Conservation (phyloP, 2,888 invertebrate species). For the Cerceris rybyensis region DNA sequence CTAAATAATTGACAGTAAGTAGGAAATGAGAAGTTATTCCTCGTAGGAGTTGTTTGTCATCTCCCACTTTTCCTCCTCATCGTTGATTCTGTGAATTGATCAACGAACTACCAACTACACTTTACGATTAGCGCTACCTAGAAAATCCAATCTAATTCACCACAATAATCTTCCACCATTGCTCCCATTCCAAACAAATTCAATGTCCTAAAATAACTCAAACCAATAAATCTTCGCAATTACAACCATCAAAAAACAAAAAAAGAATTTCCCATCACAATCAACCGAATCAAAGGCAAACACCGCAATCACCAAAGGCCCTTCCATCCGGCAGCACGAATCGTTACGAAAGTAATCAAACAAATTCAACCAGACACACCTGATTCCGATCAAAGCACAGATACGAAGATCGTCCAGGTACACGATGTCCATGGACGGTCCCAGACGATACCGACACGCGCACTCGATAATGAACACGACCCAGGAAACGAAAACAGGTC, state of each 20-base stretch:
- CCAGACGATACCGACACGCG: conserved; percentile 39
- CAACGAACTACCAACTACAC: conserved; percentile 49
- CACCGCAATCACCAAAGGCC: background rate
- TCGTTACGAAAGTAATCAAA: background rate
- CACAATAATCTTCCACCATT: background rate
- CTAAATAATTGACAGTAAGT: conserved; percentile 57
- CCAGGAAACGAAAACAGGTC: conserved; percentile 23
- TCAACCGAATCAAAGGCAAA: no score
- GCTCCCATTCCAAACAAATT: no score
- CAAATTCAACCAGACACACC: conserved; percentile 23
- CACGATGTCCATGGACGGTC: conserved; percentile 6
- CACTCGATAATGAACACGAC: conserved; percentile 42
- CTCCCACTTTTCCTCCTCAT: conserved; percentile 41
- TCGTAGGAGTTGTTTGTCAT: conserved; percentile 55
- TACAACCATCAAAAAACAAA: no score
- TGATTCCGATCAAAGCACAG: conserved; percentile 29
- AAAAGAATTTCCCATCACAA: no score
- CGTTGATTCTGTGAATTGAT: conserved; percentile 24
- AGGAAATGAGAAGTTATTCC: conserved; percentile 57
- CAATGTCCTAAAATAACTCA: no score
- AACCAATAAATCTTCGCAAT: no score
- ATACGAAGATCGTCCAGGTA: conserved; percentile 34
- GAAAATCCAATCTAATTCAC: conserved; percentile 21
- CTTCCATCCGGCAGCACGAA: background rate
- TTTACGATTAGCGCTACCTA: conserved; percentile 36